These are phyloP conservation scores for Taenaris catops DNA, from an alignment of 2,888 invertebrate genomes.

Conservation along the genomic window DNA sequence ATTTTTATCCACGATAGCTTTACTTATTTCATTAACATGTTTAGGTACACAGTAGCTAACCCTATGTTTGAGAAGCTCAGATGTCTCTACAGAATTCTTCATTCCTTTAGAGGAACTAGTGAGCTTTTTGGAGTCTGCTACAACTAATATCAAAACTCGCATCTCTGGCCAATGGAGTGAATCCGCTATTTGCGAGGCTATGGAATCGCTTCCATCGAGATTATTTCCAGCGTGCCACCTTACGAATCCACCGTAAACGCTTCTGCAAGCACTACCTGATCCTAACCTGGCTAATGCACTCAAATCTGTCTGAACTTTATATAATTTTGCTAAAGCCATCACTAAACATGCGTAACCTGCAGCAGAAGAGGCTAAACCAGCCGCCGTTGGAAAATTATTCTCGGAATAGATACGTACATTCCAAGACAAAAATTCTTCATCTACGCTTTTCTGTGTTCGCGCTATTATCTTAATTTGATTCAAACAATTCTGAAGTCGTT, in stretches of 20 bases:
- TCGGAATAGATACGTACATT: slow-evolving; percentile 91
- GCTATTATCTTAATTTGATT: slow-evolving; percentile 61
- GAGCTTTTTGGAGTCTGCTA: slow-evolving; percentile 90
- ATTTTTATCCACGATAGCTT: slow-evolving; percentile 83
- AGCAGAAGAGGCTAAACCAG: slow-evolving; percentile 98
- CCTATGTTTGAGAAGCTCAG: slow-evolving; percentile 88
- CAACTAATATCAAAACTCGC: slow-evolving; percentile 93
- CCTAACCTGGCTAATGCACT: slow-evolving; percentile 90
- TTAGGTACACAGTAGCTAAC: slow-evolving; percentile 86
- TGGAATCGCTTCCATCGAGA: slow-evolving; percentile 85
- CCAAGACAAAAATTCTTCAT: slow-evolving; percentile 79
- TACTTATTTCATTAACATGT: slow-evolving; percentile 76
- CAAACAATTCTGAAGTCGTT: slow-evolving; percentile 88
- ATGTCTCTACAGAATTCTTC: slow-evolving; percentile 89
- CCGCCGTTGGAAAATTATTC: slow-evolving; percentile 99
- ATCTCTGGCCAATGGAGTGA: slow-evolving; percentile 94
- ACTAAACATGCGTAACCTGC: slow-evolving; percentile 98
- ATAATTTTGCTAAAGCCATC: slow-evolving; percentile 87
- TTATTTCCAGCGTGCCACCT: slow-evolving; percentile 89
- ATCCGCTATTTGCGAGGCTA: slow-evolving; percentile 86
- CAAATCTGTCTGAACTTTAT: slow-evolving; percentile 85
- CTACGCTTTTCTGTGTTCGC: slow-evolving; percentile 47
- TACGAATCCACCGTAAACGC: slow-evolving; percentile 96
- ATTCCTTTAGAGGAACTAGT: slow-evolving; percentile 94
- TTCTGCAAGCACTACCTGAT: slow-evolving; percentile 98